Conservation (phyloP, 2,797 vertebrate genomes). For the Anguilla marmorata region DNA sequence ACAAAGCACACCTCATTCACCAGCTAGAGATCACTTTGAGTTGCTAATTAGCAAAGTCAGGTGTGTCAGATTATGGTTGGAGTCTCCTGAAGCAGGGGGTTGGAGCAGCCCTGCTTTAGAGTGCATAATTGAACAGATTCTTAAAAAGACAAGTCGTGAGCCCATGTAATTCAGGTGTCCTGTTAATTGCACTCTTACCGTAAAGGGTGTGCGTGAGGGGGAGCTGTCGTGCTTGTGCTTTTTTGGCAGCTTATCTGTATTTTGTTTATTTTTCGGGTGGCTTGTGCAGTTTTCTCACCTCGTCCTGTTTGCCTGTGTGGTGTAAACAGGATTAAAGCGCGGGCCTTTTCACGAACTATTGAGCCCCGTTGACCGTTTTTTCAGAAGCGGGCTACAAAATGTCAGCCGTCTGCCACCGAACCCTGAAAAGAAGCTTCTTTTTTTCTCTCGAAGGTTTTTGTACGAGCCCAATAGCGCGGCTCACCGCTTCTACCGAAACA, state of each 20-base stretch:
- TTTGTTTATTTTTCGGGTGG: neutral
- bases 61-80: too few species aligned
- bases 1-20: too few species aligned
- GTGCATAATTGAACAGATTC: too few species aligned
- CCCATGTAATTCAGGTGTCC: neutral
- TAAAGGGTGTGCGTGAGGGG: neutral
- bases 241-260: neutral
- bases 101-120: too few species aligned
- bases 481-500: conserved; percentile 84
- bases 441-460: conserved; percentile 77
- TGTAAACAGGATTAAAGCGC: neutral
- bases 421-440: neutral
- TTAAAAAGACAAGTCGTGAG: too few species aligned
- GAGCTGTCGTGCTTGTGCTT: neutral
- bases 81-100: too few species aligned
- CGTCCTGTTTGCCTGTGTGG: neutral
- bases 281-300: neutral
- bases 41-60: too few species aligned
- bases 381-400: neutral
- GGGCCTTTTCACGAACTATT: neutral
- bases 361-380: neutral
- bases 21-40: too few species aligned
- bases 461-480: conserved; percentile 85
- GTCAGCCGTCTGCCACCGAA: neutral
- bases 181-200: neutral